Conservation (phyloP, 2,888 invertebrate genomes). For the Hypsopygia costalis region DNA sequence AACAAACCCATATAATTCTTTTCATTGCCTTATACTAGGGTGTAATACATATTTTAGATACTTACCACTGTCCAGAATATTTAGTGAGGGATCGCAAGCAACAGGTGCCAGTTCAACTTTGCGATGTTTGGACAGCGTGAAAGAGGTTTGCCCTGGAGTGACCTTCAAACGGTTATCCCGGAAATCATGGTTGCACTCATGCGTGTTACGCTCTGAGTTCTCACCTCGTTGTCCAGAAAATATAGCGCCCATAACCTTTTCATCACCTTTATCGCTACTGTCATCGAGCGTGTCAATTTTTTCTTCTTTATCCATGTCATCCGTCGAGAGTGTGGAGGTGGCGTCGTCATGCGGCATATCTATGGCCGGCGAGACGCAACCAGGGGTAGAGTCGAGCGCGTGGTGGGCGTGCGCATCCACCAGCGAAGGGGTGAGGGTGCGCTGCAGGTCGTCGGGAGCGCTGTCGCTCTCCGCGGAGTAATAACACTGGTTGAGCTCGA, state of each 20-base stretch:
- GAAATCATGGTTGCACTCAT: slow-evolving; percentile 69
- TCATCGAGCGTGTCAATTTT: slow-evolving; percentile 62
- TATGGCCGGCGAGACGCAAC: slow-evolving; percentile 25
- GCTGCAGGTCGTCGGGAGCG: slow-evolving; percentile 58
- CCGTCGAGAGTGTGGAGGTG: slow-evolving; percentile 47
- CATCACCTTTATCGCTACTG: slow-evolving; percentile 58
- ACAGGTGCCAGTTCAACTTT: slow-evolving; percentile 82
- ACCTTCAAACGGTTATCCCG: slow-evolving; percentile 68
- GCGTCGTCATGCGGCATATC: slow-evolving; percentile 64
- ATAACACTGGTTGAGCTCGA: slow-evolving; percentile 83
- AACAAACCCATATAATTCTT: too few relatives aligned
- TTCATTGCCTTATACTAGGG: too few relatives aligned
- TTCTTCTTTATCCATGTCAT: slow-evolving; percentile 60
- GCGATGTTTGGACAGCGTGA: slow-evolving; percentile 81
- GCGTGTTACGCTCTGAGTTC: slow-evolving; percentile 40
- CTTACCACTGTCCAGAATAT: slow-evolving; percentile 61
- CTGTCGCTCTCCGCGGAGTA: slow-evolving; percentile 82
- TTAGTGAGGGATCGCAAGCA: slow-evolving; percentile 51
- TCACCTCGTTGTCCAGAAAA: slow-evolving; percentile 52
- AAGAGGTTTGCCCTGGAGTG: slow-evolving; percentile 69
- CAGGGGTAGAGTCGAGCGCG: slow-evolving; percentile 12
- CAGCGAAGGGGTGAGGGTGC: slow-evolving; percentile 44
- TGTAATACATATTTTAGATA: slow-evolving; percentile 10
- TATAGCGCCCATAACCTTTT: slow-evolving; percentile 68
- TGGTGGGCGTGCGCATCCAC: slow-evolving; percentile 29